Conservation (phyloP, 2,797 vertebrate species). For the Mus minutoides region DNA sequence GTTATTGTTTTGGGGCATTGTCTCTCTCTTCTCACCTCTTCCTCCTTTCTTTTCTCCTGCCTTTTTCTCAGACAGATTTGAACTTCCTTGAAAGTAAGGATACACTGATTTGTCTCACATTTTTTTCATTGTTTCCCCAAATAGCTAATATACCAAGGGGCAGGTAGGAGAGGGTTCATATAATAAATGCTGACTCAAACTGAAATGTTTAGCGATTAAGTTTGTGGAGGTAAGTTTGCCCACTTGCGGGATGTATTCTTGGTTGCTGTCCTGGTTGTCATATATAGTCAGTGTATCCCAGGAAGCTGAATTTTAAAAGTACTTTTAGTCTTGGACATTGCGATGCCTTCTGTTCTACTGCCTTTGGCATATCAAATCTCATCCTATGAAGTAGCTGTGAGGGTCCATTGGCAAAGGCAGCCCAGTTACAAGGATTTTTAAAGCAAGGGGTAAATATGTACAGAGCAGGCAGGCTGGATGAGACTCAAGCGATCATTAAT, state of each 20-base stretch:
- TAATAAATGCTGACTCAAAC: not conserved
- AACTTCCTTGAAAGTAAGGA: conserved; percentile 40
- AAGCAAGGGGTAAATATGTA: conserved; percentile 68
- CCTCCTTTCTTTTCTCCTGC: not conserved
- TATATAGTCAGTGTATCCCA: conserved; percentile 9
- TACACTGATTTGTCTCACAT: not conserved
- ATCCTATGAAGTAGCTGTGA: conserved; percentile 41
- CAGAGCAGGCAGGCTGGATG: conserved; percentile 65
- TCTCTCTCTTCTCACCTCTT: not conserved
- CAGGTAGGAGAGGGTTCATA: not conserved
- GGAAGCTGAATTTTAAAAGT: conserved; percentile 11
- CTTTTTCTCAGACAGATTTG: conserved; percentile 8
- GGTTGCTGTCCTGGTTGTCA: not conserved
- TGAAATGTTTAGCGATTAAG: conserved; percentile 24
- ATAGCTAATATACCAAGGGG: not conserved
- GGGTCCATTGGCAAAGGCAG: conserved; percentile 75
- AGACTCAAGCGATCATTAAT: conserved; percentile 79
- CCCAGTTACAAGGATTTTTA: conserved; percentile 68
- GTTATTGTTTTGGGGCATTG: not conserved
- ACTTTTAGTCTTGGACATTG: not conserved
- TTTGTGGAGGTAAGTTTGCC: conserved; percentile 20
- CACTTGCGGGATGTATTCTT: not conserved
- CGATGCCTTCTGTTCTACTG: not conserved
- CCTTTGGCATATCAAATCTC: not conserved
- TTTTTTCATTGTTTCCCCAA: conserved; percentile 33